A percentile compares a stretch with the other conserved stretches of the same genome.
phyloP scores from a whole-genome alignment of 2,113 vertebrate species.

The Collichthys lucidus region DNA sequence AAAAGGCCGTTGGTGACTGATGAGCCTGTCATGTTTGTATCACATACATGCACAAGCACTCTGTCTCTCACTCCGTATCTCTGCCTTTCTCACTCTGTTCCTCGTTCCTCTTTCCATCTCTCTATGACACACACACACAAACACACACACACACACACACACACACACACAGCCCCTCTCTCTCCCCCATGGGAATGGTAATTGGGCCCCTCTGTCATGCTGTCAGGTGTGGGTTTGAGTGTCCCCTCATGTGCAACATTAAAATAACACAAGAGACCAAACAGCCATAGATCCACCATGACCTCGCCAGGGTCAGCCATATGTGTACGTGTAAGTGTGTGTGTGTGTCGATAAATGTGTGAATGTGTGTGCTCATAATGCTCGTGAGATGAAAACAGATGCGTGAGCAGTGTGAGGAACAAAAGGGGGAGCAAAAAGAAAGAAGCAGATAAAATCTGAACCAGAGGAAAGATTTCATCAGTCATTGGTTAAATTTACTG shows the following conservation, averaged over 20 bases:
- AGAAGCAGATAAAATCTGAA: slow-evolving; percentile 48
- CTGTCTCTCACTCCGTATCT: slow-evolving; percentile 28
- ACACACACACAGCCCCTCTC: slow-evolving; percentile 22
- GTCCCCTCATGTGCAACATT: slow-evolving; percentile 74
- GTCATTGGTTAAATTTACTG: slow-evolving; percentile 39
- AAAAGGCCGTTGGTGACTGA: slow-evolving; percentile 82
- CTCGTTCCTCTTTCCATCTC: slow-evolving; percentile 8
- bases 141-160: slow-evolving; percentile 45
- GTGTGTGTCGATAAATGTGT: background rate
- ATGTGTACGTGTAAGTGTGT: slow-evolving; percentile 5
- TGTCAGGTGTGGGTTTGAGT: slow-evolving; percentile 72
- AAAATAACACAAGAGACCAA: slow-evolving; percentile 74
- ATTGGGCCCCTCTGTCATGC: slow-evolving; percentile 77
- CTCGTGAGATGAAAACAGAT: slow-evolving; percentile 13
- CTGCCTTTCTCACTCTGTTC: slow-evolving; percentile 29
- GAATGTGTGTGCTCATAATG: slow-evolving; percentile 18
- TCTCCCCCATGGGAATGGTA: slow-evolving; percentile 63
- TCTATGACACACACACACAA: slow-evolving; percentile 32
- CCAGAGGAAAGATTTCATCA: slow-evolving; percentile 49
- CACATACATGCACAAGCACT: slow-evolving; percentile 63
- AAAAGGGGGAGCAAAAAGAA: slow-evolving; percentile 1
- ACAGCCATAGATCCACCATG: slow-evolving; percentile 59
- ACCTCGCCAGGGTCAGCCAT: slow-evolving; percentile 59
- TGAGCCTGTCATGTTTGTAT: slow-evolving; percentile 78
- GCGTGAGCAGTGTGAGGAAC: background rate